phyloP scores from a whole-genome alignment of 2,888 invertebrate species.

The Hirtodrosophila alboralis region DNA sequence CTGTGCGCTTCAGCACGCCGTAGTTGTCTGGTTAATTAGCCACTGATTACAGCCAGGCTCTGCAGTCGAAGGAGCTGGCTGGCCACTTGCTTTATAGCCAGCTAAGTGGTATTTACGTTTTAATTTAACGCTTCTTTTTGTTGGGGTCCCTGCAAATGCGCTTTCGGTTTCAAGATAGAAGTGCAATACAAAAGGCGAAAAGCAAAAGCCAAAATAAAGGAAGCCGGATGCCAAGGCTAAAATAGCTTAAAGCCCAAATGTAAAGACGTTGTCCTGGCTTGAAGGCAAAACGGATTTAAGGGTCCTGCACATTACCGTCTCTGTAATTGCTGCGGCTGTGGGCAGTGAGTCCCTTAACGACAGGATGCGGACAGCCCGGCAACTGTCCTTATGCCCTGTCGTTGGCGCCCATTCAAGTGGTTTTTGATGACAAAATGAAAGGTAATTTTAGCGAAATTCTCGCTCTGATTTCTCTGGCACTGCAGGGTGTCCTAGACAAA shows the following conservation, averaged over 20 bases:
- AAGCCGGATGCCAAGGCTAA: slow-evolving; percentile 64
- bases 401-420: slow-evolving; percentile 79
- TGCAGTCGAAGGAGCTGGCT: slow-evolving; percentile 32
- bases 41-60: slow-evolving; percentile 70
- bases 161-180: slow-evolving; percentile 76
- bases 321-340: slow-evolving; percentile 74
- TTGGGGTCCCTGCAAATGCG: slow-evolving; percentile 46
- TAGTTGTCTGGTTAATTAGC: slow-evolving; percentile 71
- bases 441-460: slow-evolving; percentile 82
- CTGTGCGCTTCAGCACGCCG: slow-evolving; percentile 48
- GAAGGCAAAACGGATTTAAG: slow-evolving; percentile 24
- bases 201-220: slow-evolving; percentile 38
- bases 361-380: slow-evolving; percentile 25
- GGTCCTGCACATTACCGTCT: slow-evolving; percentile 62
- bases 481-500: slow-evolving; percentile 64
- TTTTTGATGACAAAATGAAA: slow-evolving; percentile 83
- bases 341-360: slow-evolving; percentile 59
- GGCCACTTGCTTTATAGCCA: slow-evolving; percentile 72
- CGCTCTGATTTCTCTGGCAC: slow-evolving; percentile 56
- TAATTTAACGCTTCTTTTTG: slow-evolving; percentile 82
- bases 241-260: slow-evolving; percentile 62
- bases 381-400: slow-evolving; percentile 10
- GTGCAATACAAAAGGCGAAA: slow-evolving; percentile 58
- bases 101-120: slow-evolving; percentile 82
- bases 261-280: slow-evolving; percentile 34